Evolutionary conservation across 2,797 vertebrate genomes (phyloP).

Genomic region (Echeneis naucrates): DNA sequence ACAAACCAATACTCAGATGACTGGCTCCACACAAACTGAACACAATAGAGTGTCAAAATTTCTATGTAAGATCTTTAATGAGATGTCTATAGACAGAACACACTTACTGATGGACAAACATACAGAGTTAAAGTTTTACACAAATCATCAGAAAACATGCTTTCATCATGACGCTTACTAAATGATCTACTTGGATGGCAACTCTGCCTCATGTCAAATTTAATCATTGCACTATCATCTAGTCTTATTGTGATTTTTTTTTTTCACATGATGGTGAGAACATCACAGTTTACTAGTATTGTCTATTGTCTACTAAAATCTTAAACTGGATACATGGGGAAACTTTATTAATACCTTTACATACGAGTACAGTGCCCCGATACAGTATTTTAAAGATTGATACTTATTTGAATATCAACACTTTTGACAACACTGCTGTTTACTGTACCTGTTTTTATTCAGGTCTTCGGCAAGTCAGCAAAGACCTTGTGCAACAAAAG

Average conservation of each 20-base stretch:
- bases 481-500: background rate
- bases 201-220: background rate
- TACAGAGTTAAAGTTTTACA: background rate
- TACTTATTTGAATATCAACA: too few species aligned
- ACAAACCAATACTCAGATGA: slow-evolving; percentile 9
- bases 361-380: too few species aligned
- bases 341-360: too few species aligned
- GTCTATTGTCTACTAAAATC: too few species aligned
- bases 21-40: background rate
- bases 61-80: background rate
- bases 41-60: background rate
- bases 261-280: too few species aligned
- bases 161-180: too few species aligned
- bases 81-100: background rate
- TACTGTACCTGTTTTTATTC: background rate
- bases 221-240: background rate
- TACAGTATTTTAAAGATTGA: too few species aligned
- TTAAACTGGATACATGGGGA: too few species aligned
- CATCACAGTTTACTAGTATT: background rate
- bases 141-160: background rate
- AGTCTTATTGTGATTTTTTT: too few species aligned
- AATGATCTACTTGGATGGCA: background rate
- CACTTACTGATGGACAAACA: too few species aligned
- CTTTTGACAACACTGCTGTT: too few species aligned
- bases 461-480: background rate